Evolutionary conservation across 2,113 vertebrate genomes (phyloP).

Genomic region (Progne subis): DNA sequence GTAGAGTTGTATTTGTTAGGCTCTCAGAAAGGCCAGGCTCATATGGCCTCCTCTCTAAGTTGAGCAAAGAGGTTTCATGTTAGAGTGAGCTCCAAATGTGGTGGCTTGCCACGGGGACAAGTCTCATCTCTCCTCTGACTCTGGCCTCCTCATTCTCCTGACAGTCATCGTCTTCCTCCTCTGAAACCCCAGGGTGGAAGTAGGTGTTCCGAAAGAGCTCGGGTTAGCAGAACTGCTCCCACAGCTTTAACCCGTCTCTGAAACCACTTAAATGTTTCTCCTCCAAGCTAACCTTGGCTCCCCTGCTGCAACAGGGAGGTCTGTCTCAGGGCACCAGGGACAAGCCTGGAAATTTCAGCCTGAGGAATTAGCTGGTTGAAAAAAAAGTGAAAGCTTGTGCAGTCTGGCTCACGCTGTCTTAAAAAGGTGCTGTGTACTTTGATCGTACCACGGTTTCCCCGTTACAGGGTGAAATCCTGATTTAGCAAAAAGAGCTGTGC

Average conservation of each 20-base stretch:
- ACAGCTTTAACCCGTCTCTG: neutral
- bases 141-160: fast-evolving
- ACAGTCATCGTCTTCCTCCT: neutral
- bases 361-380: neutral
- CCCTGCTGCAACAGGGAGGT: neutral
- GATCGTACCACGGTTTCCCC: neutral
- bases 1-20: fast-evolving
- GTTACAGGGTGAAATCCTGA: neutral
- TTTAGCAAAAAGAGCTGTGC: neutral
- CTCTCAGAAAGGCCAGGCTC: neutral
- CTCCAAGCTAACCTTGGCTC: neutral
- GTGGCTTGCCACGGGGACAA: neutral
- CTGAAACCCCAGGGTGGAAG: neutral
- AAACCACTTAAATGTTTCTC: neutral
- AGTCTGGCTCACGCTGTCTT: neutral
- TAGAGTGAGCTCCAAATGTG: neutral
- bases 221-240: neutral
- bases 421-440: neutral
- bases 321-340: neutral
- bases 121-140: neutral
- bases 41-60: neutral
- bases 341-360: neutral
- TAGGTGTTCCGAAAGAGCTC: neutral
- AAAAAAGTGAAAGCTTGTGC: neutral
- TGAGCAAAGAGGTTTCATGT: neutral